These are phyloP conservation scores for Dreissena rostriformis DNA, from an alignment of 1,140 invertebrate genomes.

Conservation along the genomic window DNA sequence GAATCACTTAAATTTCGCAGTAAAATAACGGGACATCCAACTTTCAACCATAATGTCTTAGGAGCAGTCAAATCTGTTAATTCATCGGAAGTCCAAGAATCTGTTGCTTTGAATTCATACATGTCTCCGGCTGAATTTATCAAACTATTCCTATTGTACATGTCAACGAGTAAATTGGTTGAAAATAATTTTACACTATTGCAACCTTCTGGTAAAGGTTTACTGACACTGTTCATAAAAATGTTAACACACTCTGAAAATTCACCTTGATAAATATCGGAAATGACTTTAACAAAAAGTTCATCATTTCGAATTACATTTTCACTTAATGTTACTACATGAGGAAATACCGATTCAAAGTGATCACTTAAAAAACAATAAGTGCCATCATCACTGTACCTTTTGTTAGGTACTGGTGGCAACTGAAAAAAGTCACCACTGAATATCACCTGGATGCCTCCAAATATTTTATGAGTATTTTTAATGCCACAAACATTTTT, in stretches of 20 bases:
- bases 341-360: slow-evolving; percentile 47
- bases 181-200: slow-evolving; percentile 34
- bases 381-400: slow-evolving; percentile 51
- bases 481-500: slow-evolving; percentile 42
- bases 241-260: slow-evolving; percentile 17
- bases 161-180: slow-evolving; percentile 47
- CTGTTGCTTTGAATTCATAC: not conserved
- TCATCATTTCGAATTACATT: slow-evolving; percentile 25
- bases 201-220: not conserved
- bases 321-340: slow-evolving; percentile 26
- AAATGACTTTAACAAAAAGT: slow-evolving; percentile 18
- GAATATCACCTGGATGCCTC: slow-evolving; percentile 46
- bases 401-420: slow-evolving; percentile 35
- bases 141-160: slow-evolving; percentile 33
- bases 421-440: slow-evolving; percentile 53
- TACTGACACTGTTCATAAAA: not conserved
- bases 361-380: slow-evolving; percentile 31
- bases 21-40: slow-evolving; percentile 1
- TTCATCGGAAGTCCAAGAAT: not conserved
- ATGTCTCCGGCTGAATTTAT: slow-evolving; percentile 11
- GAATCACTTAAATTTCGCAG: slow-evolving; percentile 16
- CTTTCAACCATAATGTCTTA: slow-evolving; percentile 28
- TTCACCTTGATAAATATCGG: slow-evolving; percentile 1
- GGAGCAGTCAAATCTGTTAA: slow-evolving; percentile 12
- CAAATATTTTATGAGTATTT: slow-evolving; percentile 19